These are phyloP conservation scores for Penaeus japonicus DNA, from an alignment of 1,140 invertebrate species.

Conservation along the genomic window DNA sequence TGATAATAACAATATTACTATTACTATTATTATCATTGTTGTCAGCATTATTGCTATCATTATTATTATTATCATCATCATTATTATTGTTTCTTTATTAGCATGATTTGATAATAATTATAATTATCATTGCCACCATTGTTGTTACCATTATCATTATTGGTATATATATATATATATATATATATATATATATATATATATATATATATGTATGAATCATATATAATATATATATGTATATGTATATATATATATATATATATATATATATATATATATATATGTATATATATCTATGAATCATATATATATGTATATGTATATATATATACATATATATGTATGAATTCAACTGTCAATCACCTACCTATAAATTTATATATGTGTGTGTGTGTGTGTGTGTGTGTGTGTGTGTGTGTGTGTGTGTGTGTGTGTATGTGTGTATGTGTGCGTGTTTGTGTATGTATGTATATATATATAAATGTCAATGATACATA, in stretches of 20 bases:
- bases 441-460: background rate
- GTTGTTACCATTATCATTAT: too few relatives aligned
- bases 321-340: too few relatives aligned
- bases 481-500: too few relatives aligned
- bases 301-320: background rate
- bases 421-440: background rate
- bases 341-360: too few relatives aligned
- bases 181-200: conserved; percentile 3
- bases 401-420: background rate
- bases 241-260: conserved; percentile 10
- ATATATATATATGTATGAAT: background rate
- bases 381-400: background rate
- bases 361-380: background rate
- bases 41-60: background rate
- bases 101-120: background rate
- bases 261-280: conserved; percentile 15
- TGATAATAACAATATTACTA: background rate
- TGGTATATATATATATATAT: background rate
- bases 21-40: too few relatives aligned
- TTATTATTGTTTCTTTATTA: too few relatives aligned
- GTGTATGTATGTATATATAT: background rate
- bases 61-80: background rate
- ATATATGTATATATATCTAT: background rate
- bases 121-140: background rate
- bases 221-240: background rate